phyloP scores from a whole-genome alignment of 2,113 vertebrate genomes.

The Actinemys pallida region DNA sequence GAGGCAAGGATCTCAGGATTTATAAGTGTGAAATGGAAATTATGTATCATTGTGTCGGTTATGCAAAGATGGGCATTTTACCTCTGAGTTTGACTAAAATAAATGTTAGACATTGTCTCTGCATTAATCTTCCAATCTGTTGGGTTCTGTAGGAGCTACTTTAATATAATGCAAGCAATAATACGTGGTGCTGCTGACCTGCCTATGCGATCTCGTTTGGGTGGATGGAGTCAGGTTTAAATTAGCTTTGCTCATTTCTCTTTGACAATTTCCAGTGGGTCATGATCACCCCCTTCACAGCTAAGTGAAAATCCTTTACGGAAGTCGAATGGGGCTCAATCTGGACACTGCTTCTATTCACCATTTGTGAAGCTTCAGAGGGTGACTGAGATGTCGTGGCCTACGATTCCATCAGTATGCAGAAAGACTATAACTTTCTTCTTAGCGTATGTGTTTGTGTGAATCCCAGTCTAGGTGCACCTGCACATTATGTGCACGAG shows the following conservation, averaged over 20 bases:
- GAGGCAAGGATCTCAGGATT: not conserved
- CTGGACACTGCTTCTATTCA: accelerated
- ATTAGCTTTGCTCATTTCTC: not conserved
- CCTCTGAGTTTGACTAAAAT: too few species aligned
- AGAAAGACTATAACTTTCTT: not conserved
- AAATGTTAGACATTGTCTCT: too few species aligned
- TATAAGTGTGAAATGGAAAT: not conserved
- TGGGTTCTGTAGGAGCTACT: not conserved
- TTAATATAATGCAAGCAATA: not conserved
- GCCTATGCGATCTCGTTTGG: too few species aligned
- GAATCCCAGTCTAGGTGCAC: accelerated
- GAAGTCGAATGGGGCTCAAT: accelerated
- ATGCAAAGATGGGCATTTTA: not conserved
- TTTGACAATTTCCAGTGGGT: not conserved
- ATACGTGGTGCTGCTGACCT: not conserved
- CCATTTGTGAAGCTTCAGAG: not conserved
- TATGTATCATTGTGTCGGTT: accelerated
- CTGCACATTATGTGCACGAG: not conserved
- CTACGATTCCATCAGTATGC: accelerated
- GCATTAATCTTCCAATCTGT: too few species aligned
- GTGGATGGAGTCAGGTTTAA: not conserved
- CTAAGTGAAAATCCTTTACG: not conserved
- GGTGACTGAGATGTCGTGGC: accelerated
- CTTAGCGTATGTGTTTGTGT: accelerated
- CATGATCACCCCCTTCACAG: too few species aligned